Conservation (phyloP, 2,797 vertebrate species). For the Sternarchorhynchus goeldii region DNA sequence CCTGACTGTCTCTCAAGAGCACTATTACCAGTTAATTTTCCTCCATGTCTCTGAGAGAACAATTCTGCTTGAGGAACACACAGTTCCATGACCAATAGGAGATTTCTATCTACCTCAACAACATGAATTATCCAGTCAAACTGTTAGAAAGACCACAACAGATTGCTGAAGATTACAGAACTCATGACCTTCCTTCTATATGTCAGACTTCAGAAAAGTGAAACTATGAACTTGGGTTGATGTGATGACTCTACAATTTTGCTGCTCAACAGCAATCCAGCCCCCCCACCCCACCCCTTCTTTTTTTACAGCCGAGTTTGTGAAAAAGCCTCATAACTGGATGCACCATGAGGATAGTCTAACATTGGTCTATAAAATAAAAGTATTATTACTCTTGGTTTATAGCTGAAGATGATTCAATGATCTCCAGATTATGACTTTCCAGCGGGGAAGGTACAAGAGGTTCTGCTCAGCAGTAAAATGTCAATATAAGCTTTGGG, state of each 20-base stretch:
- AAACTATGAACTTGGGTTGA: conserved; percentile 31
- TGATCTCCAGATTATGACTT: conserved; percentile 56
- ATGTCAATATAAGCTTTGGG: conserved; percentile 58
- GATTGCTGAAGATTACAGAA: conserved; percentile 26
- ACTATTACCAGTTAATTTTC: conserved; percentile 25
- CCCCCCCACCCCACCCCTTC: not conserved
- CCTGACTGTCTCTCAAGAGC: conserved; percentile 38
- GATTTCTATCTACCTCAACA: conserved; percentile 33
- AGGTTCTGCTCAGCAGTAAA: conserved; percentile 56
- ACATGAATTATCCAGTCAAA: conserved; percentile 37
- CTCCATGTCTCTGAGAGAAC: conserved; percentile 23
- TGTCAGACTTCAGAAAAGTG: conserved; percentile 30
- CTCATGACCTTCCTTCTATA: conserved; percentile 25
- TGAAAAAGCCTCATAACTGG: conserved; percentile 51
- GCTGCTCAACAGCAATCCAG: conserved; percentile 14
- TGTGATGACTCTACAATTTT: conserved; percentile 48
- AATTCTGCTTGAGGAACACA: conserved; percentile 36
- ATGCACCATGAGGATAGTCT: conserved; percentile 51
- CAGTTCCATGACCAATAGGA: conserved; percentile 39
- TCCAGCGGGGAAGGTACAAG: conserved; percentile 44
- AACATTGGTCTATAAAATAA: conserved; percentile 57
- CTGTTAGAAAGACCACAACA: conserved; percentile 18
- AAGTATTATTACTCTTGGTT: conserved; percentile 58
- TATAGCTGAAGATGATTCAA: conserved; percentile 58
- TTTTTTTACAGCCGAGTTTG: conserved; percentile 43